Evolutionary conservation across 2,888 invertebrate species (phyloP), one percentile per base, ranked within the genome.

Genomic region (Phyllotreta striolata): DNA sequence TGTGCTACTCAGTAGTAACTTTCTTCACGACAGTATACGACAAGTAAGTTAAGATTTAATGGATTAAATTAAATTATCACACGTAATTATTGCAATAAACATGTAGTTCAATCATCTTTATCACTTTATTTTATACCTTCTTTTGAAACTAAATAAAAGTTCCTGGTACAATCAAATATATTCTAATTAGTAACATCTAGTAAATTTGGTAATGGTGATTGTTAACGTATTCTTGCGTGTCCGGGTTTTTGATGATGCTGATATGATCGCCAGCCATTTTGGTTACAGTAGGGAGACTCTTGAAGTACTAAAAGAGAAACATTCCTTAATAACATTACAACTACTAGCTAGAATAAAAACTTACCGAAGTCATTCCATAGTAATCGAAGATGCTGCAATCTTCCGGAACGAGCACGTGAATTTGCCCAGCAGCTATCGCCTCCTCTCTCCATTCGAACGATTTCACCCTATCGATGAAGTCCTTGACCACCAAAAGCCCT

Each of bases 261-360:
- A 86, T 77, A 73, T 93, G 93, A 76, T 91, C 90, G 7, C 92
- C 93, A 75, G 88, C 88, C 3, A 90, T 67, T 47, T 72, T 58
- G 3, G 62, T 56, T 0, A 91, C 82, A 1, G 84, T 84, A 0
- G 91, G 85, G 6, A 83, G 83, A 2, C 84, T 85, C 43, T 85
- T 84, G 1, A 89, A 88, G 41, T 85, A 81, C 83, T 87, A 84
- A 38, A 85, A 84, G 55, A 68, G 71, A 66, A 43, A 39, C 47
- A 56, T 59, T 37, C 14, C 7, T 10, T n/a, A n/a, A 7, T 8
- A 34, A 34, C n/a, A 6, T 14, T 47, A 46, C 47, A 1, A 14
- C 7, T 13, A 13, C 13, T 9, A 12, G 13, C 6, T 7, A 7
- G 8, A 39, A 38, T 47, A 34, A 13, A 10, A 49, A 67, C 72